A percentile compares a stretch with the other conserved stretches of the same genome.
Evolutionary conservation across 35 echinoderm and acorn worm species (phyloP).

Genomic region (Nesometra sesokonis): DNA sequence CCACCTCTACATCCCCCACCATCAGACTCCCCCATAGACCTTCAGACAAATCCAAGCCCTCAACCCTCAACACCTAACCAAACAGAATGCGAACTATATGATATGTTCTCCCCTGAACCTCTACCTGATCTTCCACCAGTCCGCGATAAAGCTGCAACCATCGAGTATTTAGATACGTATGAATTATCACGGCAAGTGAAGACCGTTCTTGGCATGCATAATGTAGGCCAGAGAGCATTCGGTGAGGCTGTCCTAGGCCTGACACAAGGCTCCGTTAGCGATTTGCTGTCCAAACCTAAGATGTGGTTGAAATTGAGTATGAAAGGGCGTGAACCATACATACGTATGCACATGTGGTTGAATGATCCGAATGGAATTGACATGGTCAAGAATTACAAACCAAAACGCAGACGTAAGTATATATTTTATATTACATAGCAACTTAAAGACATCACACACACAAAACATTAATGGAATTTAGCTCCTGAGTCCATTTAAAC

Average conservation of each 20-base stretch:
- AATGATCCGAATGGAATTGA: constrained; percentile 79
- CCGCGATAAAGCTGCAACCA: constrained; percentile 88
- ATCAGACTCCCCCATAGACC: background rate
- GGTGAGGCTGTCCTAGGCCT: constrained; percentile 87
- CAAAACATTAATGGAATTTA: too few species aligned
- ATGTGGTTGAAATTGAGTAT: constrained; percentile 97
- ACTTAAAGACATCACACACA: too few species aligned
- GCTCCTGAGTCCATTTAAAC: too few species aligned
- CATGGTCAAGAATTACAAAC: constrained; percentile 78
- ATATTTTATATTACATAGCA: background rate
- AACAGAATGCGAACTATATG: constrained; percentile 20
- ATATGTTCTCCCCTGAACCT: constrained; percentile 28
- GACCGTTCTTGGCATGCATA: constrained; percentile 73
- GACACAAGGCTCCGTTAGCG: constrained; percentile 96
- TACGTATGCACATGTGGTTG: constrained; percentile 95
- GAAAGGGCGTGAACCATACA: constrained; percentile 93
- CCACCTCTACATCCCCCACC: constrained; percentile 21
- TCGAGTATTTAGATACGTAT: constrained; percentile 89
- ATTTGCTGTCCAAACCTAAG: constrained; percentile 94
- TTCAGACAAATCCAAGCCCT: background rate
- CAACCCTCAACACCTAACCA: background rate
- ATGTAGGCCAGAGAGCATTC: constrained; percentile 92
- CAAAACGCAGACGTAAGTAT: constrained; percentile 68
- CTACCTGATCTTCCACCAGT: constrained; percentile 79
- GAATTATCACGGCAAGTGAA: constrained; percentile 84